phyloP scores from a whole-genome alignment of 2,888 invertebrate species.

The Leptogaster cylindrica region DNA sequence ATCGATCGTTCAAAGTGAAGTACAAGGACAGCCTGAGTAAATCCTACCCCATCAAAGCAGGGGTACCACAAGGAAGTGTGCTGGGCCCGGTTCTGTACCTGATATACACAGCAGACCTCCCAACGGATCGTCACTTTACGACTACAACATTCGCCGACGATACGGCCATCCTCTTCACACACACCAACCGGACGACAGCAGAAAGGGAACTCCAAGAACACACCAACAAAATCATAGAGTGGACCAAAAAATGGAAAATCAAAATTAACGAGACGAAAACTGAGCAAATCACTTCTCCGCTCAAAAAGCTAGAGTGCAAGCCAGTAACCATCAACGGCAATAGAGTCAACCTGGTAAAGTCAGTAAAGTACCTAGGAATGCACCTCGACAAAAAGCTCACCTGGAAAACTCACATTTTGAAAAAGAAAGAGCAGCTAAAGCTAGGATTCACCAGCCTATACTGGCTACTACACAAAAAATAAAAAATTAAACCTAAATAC shows the following conservation, averaged over 20 bases:
- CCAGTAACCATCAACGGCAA: background rate
- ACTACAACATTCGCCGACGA: background rate
- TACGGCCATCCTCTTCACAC: background rate
- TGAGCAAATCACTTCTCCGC: background rate
- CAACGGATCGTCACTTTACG: background rate
- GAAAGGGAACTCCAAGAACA: background rate
- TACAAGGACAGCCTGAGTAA: background rate
- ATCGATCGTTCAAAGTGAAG: slow-evolving; percentile 14
- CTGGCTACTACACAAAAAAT: background rate
- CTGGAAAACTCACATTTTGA: background rate
- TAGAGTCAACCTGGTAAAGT: background rate
- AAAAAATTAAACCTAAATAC: background rate
- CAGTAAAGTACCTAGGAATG: slow-evolving; percentile 2
- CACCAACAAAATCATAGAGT: background rate
- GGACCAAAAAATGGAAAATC: background rate
- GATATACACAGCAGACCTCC: background rate
- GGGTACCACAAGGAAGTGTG: slow-evolving; percentile 3
- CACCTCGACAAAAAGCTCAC: slow-evolving; percentile 5
- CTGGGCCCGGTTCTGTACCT: slow-evolving; percentile 1
- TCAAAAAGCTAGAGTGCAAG: background rate
- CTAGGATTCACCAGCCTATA: background rate
- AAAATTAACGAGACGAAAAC: background rate
- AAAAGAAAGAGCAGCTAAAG: background rate
- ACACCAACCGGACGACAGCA: background rate
- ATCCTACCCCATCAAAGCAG: background rate